Evolutionary conservation across 2,888 invertebrate genomes (phyloP).

Genomic region (Auanema sp.): DNA sequence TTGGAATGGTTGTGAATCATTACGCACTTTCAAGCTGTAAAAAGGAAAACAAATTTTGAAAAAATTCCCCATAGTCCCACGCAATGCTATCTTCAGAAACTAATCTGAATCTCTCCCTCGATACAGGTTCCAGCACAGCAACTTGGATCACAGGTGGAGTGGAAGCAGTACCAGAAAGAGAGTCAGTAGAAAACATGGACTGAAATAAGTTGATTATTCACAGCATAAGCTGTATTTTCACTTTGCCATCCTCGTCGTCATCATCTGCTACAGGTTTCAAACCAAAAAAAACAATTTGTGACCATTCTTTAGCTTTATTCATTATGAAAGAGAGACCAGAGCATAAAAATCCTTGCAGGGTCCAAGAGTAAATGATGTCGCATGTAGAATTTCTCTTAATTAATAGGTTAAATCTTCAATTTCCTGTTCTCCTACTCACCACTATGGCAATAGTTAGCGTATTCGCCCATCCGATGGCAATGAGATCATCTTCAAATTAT

Average conservation of each 20-base stretch:
- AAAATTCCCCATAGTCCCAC: too few species aligned
- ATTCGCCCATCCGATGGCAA: slow-evolving; percentile 62
- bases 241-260: slow-evolving; percentile 35
- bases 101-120: slow-evolving; percentile 25
- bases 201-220: slow-evolving; percentile 12
- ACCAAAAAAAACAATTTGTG: slow-evolving; percentile 56
- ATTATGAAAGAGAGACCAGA: slow-evolving; percentile 53
- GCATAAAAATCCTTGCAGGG: slow-evolving; percentile 35
- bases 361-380: slow-evolving; percentile 39
- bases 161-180: slow-evolving; percentile 25
- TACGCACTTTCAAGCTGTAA: slow-evolving; percentile 26
- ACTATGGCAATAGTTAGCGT: slow-evolving; percentile 42
- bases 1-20: slow-evolving; percentile 31
- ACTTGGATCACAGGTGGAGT: slow-evolving; percentile 31
- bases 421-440: too few species aligned
- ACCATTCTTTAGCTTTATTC: slow-evolving; percentile 29
- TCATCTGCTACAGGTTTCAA: slow-evolving; percentile 33
- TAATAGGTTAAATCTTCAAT: not conserved
- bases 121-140: slow-evolving; percentile 31
- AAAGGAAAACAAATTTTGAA: not conserved
- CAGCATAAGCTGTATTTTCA: not conserved
- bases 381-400: slow-evolving; percentile 11
- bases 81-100: not conserved
- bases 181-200: slow-evolving; percentile 29
- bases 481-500: slow-evolving; percentile 20